phyloP scores from a whole-genome alignment of 2,888 invertebrate species.

The Caenorhabditis sp. region DNA sequence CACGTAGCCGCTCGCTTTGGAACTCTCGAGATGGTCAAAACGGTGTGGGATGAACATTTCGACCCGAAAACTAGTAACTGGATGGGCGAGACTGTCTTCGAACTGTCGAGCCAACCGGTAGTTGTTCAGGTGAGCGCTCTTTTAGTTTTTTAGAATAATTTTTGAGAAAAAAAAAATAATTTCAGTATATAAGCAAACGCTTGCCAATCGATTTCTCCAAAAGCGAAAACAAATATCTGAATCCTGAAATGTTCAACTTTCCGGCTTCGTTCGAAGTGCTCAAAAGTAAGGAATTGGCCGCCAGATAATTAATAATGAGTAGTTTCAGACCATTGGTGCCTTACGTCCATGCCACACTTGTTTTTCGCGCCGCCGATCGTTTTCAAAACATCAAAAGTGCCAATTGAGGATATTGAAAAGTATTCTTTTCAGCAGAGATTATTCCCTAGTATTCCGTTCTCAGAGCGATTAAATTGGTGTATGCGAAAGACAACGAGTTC shows the following conservation, averaged over 20 bases:
- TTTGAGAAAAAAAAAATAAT: too few relatives aligned
- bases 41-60: constrained; percentile 13
- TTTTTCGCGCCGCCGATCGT: not conserved
- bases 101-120: constrained; percentile 5
- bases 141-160: too few relatives aligned
- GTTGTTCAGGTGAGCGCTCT: constrained; percentile 4
- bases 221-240: too few relatives aligned
- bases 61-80: not conserved
- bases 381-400: not conserved
- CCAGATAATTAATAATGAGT: not conserved
- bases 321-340: not conserved
- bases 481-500: constrained; percentile 5
- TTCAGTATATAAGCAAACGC: too few relatives aligned
- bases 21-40: not conserved
- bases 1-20: constrained; percentile 28
- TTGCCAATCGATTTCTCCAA: too few relatives aligned
- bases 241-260: too few relatives aligned
- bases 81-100: constrained; percentile 10
- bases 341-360: not conserved
- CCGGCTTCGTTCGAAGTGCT: too few relatives aligned
- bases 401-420: not conserved
- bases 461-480: constrained; percentile 5
- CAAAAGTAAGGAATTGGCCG: too few relatives aligned
- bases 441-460: not conserved
- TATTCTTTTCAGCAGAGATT: not conserved